Evolutionary conservation across 2,888 invertebrate genomes (phyloP), one percentile per base, ranked within the genome.

Genomic region (Oasisia sp.): DNA sequence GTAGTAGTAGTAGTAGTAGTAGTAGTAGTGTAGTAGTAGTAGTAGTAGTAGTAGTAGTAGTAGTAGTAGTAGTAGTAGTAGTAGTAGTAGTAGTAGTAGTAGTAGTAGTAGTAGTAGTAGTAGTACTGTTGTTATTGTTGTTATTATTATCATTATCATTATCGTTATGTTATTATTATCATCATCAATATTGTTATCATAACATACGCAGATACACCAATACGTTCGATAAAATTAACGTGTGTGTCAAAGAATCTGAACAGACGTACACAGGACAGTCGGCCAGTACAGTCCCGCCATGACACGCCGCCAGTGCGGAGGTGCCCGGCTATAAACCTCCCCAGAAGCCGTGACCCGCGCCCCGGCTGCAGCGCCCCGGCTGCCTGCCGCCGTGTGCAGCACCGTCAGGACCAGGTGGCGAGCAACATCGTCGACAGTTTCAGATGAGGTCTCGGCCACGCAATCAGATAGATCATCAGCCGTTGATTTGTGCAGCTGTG

Each of bases 401-500:
- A 74, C 19, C 74, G 74, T 27, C 74, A 7, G 27, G 19, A 27
- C 74, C 74, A 74, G 74, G 74, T 74, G 74, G 74, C 74, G 74
- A 27, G 74, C 27, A 7, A n/a, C 74, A 27, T 74, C 74, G 74
- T 74, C 74, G 74, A 74, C 74, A 74, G 74, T 74, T 74, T 74
- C 74, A 74, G 74, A 74, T 74, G 74, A 74, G 74, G 74, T 74
- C 74, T n/a, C 74, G 74, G 74, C 74, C 74, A 74, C 74, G 74
- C 74, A 74, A 74, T 74, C 74, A 74, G 74, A 74, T 74, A 74
- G 74, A 74, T 74, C 74, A 74, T 74, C 74, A 74, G 74, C 74
- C 74, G 74, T 74, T 74, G 74, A 74, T 74, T 74, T 74, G 74
- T 74, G 74, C 74, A 74, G 74, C 74, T 74, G 74, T n/a, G 27